Evolutionary conservation across 2,113 vertebrate genomes (phyloP), one percentile per base, ranked within the genome.

Genomic region (Syngnathus typhle): DNA sequence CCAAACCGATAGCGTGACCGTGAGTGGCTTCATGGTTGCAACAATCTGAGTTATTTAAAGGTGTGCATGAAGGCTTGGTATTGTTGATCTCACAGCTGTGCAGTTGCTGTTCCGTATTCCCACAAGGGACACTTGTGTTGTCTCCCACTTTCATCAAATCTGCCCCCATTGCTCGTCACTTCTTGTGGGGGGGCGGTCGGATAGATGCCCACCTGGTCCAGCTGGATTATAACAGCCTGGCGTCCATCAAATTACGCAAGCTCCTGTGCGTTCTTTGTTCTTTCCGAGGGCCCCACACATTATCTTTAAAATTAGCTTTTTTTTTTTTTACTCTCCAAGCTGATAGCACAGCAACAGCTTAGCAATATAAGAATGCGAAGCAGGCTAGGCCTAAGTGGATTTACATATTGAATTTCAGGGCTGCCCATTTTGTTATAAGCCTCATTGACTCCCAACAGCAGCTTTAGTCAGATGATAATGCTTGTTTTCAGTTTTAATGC

Each of bases 401-500:
- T 91, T 92, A 84, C 89, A 91, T 90, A 91, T 89, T 90, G 87
- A 83, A 90, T 90, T 90, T 91, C 85, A 82, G 75, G 67, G 75
- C 82, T 83, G 84, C 73, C 81, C 75, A 23, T 81, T 83, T 83
- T 60, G 74, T 74, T 79, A 77, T 87, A 86, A 91, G 85, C 83
- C 82, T 80, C 75, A 43, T 55, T 71, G 81, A 78, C 77, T 90
- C 89, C 90, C 85, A 77, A 71, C 23, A 76, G 86, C 87, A 84
- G 84, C 84, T 88, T 89, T 85, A 89, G 82, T 82, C 81, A 60
- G 76, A 89, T 82, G 84, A 90, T 87, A 83, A 89, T 87, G 87
- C 86, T 91, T 88, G 88, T 91, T 90, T 91, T 88, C 80, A 46
- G 82, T 77, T 80, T 84, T 86, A 86, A 88, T 82, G 79, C 87